phyloP scores from a whole-genome alignment of 2,113 vertebrate genomes.

The Poeciliopsis retropinna region DNA sequence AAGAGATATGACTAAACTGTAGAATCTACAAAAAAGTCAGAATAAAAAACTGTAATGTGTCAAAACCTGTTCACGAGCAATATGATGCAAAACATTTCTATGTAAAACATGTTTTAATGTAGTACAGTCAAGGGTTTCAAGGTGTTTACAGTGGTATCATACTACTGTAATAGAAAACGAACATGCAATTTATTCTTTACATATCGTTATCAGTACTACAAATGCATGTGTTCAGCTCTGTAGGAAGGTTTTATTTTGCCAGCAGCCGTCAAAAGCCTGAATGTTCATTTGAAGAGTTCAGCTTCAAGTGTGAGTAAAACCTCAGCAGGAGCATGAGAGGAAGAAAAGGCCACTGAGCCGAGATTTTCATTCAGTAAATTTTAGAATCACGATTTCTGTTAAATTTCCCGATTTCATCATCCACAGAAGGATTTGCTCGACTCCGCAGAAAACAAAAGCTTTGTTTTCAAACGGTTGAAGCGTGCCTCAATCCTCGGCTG shows the following conservation, averaged over 20 bases:
- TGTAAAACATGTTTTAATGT: not conserved
- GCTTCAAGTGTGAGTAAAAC: too few relatives aligned
- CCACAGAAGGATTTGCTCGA: not conserved
- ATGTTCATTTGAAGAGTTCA: too few relatives aligned
- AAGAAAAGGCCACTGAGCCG: too few relatives aligned
- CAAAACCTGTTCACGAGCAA: not conserved
- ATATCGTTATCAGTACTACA: too few relatives aligned
- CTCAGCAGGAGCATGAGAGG: too few relatives aligned
- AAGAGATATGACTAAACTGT: not conserved
- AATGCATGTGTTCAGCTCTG: too few relatives aligned
- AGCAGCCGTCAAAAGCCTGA: too few relatives aligned
- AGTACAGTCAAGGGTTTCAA: too few relatives aligned
- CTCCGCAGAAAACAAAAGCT: conserved; percentile 1
- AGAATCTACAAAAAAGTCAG: not conserved
- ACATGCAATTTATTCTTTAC: too few relatives aligned
- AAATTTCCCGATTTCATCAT: not conserved
- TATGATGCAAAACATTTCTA: not conserved
- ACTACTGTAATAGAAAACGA: not conserved
- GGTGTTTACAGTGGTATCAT: not conserved
- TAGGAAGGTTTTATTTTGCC: too few relatives aligned
- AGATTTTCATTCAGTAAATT: not conserved
- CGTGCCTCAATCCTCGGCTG: not conserved
- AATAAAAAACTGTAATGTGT: not conserved
- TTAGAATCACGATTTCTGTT: not conserved
- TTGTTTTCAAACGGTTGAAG: conserved; percentile 4